Conservation (phyloP, 2,113 vertebrate genomes). For the Andinoacara biseriatus region DNA sequence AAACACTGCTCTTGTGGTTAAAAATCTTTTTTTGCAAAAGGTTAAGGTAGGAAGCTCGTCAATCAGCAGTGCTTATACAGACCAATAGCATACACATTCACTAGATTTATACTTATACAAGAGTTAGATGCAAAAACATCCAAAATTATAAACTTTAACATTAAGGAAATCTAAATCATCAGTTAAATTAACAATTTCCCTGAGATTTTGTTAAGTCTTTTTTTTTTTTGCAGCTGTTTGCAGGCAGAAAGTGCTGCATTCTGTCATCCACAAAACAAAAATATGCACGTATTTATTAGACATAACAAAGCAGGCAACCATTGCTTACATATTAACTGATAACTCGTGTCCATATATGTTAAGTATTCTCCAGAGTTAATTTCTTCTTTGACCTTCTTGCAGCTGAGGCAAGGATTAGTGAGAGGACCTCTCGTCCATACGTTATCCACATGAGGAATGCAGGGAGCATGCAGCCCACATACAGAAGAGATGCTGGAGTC, state of each 20-base stretch:
- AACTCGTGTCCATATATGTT: neutral
- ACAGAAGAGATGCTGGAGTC: slow-evolving; percentile 77
- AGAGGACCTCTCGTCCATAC: slow-evolving; percentile 55
- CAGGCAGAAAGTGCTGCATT: neutral
- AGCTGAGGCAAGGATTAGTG: slow-evolving; percentile 70
- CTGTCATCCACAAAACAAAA: neutral
- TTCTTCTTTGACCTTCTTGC: neutral
- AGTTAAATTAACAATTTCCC: neutral
- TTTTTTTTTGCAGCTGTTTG: neutral
- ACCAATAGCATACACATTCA: neutral
- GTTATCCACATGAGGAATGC: slow-evolving; percentile 70
- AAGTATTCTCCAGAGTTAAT: neutral
- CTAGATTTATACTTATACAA: neutral
- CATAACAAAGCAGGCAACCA: neutral
- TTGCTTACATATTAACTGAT: too few species aligned
- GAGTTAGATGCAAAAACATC: neutral
- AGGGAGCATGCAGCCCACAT: slow-evolving; percentile 66
- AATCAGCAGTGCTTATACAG: neutral
- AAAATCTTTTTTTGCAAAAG: neutral
- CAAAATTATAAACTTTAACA: neutral
- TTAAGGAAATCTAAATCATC: neutral
- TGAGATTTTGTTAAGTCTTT: neutral
- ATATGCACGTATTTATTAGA: too few species aligned
- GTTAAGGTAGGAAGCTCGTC: too few species aligned
- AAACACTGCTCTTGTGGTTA: neutral